Conservation (phyloP, 2,113 vertebrate species). For the Coracopsis vasa region DNA sequence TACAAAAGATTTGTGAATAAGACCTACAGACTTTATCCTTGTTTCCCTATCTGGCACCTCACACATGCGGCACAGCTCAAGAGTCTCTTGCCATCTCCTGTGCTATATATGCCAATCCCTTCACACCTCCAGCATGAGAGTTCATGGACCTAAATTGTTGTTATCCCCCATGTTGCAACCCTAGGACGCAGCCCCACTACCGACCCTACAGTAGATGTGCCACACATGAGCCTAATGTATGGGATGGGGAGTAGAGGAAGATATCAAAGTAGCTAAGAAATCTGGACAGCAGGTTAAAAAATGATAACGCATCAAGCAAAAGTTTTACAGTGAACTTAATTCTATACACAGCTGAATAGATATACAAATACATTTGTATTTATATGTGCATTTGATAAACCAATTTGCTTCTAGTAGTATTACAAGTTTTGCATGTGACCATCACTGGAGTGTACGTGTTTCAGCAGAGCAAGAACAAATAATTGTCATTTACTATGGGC, state of each 20-base stretch:
- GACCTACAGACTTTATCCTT: neutral
- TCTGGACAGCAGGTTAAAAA: neutral
- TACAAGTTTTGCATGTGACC: neutral
- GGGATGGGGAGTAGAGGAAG: neutral
- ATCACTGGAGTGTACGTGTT: neutral
- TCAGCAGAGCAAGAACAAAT: neutral
- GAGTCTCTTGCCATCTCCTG: rapidly evolving
- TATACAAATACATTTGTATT: neutral
- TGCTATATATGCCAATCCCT: neutral
- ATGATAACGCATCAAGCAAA: neutral
- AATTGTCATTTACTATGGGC: neutral
- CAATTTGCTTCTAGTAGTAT: neutral
- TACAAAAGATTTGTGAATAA: neutral
- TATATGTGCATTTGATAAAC: neutral
- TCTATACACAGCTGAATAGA: neutral
- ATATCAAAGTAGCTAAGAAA: neutral
- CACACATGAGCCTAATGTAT: neutral
- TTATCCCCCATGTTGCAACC: too few relatives aligned
- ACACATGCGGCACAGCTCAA: rapidly evolving
- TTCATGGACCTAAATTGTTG: rapidly evolving
- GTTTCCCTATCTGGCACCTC: neutral
- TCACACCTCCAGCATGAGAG: neutral
- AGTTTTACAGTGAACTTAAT: neutral
- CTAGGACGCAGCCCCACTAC: neutral
- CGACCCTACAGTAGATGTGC: rapidly evolving